Evolutionary conservation across 1,140 invertebrate genomes (phyloP).

Genomic region (Ganaspis sp.): DNA sequence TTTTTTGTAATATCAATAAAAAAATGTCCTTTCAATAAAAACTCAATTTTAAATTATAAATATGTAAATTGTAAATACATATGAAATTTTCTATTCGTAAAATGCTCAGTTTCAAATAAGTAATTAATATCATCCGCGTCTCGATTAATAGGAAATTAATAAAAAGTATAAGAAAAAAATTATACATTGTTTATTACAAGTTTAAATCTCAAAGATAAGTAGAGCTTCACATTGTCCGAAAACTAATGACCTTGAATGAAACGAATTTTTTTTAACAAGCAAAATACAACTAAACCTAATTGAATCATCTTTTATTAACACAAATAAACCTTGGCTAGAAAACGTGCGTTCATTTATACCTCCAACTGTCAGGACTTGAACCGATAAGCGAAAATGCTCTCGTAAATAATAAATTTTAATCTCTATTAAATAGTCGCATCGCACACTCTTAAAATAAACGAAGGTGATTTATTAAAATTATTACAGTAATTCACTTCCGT

Average conservation of each 20-base stretch:
- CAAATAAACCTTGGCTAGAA: slow-evolving; percentile 28
- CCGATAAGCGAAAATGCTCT: neutral
- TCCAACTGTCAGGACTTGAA: neutral
- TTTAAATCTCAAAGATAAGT: neutral
- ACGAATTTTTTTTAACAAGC: slow-evolving; percentile 17
- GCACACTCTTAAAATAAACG: neutral
- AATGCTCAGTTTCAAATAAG: too few species aligned
- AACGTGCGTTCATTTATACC: neutral
- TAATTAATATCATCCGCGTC: too few species aligned
- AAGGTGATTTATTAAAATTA: slow-evolving; percentile 1
- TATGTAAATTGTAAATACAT: too few species aligned
- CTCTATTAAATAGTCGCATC: slow-evolving; percentile 1
- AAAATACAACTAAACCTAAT: neutral
- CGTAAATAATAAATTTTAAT: slow-evolving; percentile 9
- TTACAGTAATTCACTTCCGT: neutral
- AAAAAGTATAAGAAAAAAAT: too few species aligned
- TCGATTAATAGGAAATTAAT: too few species aligned
- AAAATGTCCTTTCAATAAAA: too few species aligned
- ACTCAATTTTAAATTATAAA: too few species aligned
- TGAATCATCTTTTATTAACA: slow-evolving; percentile 34
- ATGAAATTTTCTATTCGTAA: too few species aligned
- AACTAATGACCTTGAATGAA: slow-evolving; percentile 9
- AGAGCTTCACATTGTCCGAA: neutral
- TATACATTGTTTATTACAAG: neutral
- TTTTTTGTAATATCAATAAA: too few species aligned